These are phyloP conservation scores for Monodelphis domestica DNA, from an alignment of 2,797 vertebrate genomes.

Conservation along the genomic window DNA sequence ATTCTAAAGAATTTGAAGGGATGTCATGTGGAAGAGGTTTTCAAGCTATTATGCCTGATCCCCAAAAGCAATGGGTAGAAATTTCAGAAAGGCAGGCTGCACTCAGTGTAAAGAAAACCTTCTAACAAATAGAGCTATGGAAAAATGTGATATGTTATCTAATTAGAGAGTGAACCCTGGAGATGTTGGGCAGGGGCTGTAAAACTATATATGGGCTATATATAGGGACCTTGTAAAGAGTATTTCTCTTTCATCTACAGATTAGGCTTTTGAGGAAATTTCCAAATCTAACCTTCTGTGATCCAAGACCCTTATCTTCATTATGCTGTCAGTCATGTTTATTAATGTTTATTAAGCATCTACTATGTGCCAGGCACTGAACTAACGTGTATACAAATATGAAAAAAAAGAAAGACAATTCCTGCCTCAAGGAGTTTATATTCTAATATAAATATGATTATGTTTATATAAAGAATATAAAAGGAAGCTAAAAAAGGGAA, in stretches of 20 bases:
- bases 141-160: neutral
- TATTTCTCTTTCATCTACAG: neutral
- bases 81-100: neutral
- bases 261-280: neutral
- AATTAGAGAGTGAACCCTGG: neutral
- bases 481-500: neutral
- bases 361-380: neutral
- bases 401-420: neutral
- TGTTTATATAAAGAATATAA: no score
- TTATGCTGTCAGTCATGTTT: neutral
- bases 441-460: no score
- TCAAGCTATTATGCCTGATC: neutral
- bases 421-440: neutral
- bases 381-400: neutral
- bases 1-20: neutral
- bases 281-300: neutral
- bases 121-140: neutral
- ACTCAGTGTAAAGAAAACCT: neutral
- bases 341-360: neutral
- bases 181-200: neutral
- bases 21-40: neutral
- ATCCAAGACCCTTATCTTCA: neutral
- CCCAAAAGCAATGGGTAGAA: neutral
- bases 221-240: neutral
- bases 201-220: neutral